Base-by-base conservation (phyloP, 2,797 vertebrate genomes). In the Pseudocheirus occidentalis region DNA sequence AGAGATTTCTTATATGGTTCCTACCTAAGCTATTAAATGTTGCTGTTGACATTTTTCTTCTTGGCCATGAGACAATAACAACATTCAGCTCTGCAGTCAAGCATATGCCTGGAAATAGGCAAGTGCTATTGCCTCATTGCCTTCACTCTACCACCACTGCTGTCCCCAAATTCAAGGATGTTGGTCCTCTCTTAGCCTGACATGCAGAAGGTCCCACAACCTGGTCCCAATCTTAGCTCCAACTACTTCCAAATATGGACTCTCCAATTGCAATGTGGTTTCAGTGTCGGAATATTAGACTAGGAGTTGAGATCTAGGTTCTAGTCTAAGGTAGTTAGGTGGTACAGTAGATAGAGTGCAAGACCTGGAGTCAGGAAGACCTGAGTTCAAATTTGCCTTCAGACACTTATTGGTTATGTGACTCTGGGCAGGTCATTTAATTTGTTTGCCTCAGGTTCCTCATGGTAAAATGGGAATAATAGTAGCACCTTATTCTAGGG, bases 11-110 rank as follows among this genome's bases (percentile, higher is more conserved):
- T 55, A 94, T 66, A 3, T 89, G 93, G 55, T 95, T 96, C 52
- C 56, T 95, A 89, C 34, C 57, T 0, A 95, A 94, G 97, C 81
- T 96, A 96, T 94, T 97, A 95, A 95, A 95, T 50, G 92, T 97
- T 93, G 34, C 94, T 94, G 0, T 92, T 97, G 97, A 55, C 91
- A 31, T 94, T 97, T 97, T 93, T 95, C 95, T 58, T 94, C 93
- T 66, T 97, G 97, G 95, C 94, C 95, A 96, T 0, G 54, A 54
- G 92, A 96, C 97, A 96, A 91, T 96, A 55, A 14, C 3, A 24
- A 73, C 90, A 24, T 94, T 16, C 57, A 94, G 28, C 93, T 87
- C n/a, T 46, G 73, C 90, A 96, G 94, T 94, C 96, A 96, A 96
- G 94, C 94, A 94, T 93, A 94, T 96, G 96, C 58, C 94, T 93